Percentiles rank a stretch among this genome's conserved stretches.
These are phyloP conservation scores for Choreutis nemorana DNA, from an alignment of 2,888 invertebrate genomes.

Conservation along the genomic window DNA sequence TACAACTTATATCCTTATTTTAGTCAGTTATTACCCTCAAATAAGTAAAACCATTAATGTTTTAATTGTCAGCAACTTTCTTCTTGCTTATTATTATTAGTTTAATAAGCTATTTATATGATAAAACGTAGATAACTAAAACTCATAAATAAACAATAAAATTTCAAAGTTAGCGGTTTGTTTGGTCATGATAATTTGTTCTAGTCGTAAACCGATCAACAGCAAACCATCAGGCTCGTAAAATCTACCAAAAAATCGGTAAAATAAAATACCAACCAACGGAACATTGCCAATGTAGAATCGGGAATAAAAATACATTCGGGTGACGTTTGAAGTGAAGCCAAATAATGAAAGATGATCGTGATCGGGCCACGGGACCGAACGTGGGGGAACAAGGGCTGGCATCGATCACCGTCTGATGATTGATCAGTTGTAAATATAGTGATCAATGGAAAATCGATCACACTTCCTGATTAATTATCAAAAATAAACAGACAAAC, in stretches of 20 bases:
- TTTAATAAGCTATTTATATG: too few relatives aligned
- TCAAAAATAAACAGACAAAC: too few relatives aligned
- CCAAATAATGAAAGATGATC: slow-evolving; percentile 32
- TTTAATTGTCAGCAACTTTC: too few relatives aligned
- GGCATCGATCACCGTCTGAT: slow-evolving; percentile 19
- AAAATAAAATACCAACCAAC: slow-evolving; percentile 17
- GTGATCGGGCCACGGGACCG: slow-evolving; percentile 18
- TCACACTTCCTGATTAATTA: not conserved
- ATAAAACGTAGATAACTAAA: too few relatives aligned
- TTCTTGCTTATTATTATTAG: too few relatives aligned
- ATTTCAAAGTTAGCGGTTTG: too few relatives aligned
- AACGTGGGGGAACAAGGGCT: slow-evolving; percentile 17
- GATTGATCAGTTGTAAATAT: slow-evolving; percentile 16
- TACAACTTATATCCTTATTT: too few relatives aligned
- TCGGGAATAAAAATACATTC: slow-evolving; percentile 33
- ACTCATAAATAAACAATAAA: too few relatives aligned
- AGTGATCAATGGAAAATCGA: slow-evolving; percentile 5
- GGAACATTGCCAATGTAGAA: slow-evolving; percentile 14
- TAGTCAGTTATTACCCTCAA: too few relatives aligned
- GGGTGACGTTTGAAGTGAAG: slow-evolving; percentile 40
- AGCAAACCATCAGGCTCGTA: slow-evolving; percentile 5
- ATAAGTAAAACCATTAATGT: too few relatives aligned
- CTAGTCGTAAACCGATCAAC: slow-evolving; percentile 6
- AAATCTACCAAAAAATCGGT: slow-evolving; percentile 13
- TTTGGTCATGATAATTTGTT: slow-evolving; percentile 10